Evolutionary conservation across 2,888 invertebrate genomes (phyloP).

Genomic region (Cheilosia vernalis): DNA sequence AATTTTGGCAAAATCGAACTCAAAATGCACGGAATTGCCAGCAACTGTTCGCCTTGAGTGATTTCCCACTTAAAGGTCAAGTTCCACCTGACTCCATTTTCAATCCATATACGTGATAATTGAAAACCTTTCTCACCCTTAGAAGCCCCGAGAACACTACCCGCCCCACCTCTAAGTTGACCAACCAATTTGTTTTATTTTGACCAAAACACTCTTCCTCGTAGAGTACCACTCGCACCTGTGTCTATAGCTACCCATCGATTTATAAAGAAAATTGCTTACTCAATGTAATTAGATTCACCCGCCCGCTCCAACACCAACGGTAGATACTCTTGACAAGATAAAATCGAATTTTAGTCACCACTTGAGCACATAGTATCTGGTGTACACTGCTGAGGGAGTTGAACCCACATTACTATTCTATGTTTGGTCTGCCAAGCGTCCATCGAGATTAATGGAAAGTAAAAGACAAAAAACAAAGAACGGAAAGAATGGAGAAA

Average conservation of each 20-base stretch:
- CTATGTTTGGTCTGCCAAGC: slow-evolving; percentile 30
- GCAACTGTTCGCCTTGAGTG: too few relatives aligned
- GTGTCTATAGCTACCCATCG: neutral
- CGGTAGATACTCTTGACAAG: slow-evolving; percentile 52
- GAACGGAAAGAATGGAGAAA: slow-evolving; percentile 38
- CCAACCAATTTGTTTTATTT: too few relatives aligned
- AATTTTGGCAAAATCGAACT: too few relatives aligned
- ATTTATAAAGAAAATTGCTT: slow-evolving; percentile 31
- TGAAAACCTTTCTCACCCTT: too few relatives aligned
- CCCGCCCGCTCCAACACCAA: slow-evolving; percentile 31
- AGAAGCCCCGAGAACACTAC: too few relatives aligned
- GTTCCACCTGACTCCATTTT: too few relatives aligned
- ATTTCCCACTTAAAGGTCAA: too few relatives aligned
- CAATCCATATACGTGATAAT: too few relatives aligned
- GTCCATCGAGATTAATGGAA: slow-evolving; percentile 53
- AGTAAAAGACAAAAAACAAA: slow-evolving; percentile 45
- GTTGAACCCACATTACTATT: slow-evolving; percentile 43
- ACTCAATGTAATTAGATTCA: slow-evolving; percentile 43
- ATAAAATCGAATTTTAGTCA: slow-evolving; percentile 61
- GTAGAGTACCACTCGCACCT: neutral
- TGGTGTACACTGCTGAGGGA: slow-evolving; percentile 11
- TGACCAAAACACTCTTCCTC: too few relatives aligned
- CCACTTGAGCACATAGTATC: slow-evolving; percentile 24
- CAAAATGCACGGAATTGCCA: too few relatives aligned
- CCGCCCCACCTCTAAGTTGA: too few relatives aligned